Conservation (phyloP, 2,113 vertebrate species). For the Rynchops niger region DNA sequence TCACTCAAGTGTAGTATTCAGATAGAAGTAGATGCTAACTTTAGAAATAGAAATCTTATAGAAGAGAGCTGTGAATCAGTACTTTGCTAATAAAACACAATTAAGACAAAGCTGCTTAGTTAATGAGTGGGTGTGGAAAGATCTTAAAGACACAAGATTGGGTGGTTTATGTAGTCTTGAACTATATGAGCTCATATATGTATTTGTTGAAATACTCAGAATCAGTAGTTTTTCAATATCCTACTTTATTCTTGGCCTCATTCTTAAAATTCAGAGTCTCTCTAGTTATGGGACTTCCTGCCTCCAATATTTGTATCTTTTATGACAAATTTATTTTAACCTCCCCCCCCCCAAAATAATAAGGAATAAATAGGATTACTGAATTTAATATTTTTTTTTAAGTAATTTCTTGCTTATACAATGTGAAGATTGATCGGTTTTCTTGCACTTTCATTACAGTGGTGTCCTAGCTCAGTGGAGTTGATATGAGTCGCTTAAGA, state of each 20-base stretch:
- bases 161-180: not conserved
- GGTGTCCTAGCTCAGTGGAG: not conserved
- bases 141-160: not conserved
- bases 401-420: not conserved
- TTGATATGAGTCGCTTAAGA: not conserved
- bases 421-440: not conserved
- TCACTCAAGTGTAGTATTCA: not conserved
- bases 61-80: not conserved
- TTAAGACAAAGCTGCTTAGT: not conserved
- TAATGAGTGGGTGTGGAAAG: not conserved
- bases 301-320: not conserved
- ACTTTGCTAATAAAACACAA: not conserved
- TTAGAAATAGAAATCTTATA: not conserved
- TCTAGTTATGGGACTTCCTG: not conserved
- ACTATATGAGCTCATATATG: not conserved
- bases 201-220: not conserved
- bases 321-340: not conserved
- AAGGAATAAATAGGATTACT: not conserved
- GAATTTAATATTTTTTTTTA: not conserved
- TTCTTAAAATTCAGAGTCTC: not conserved
- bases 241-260: not conserved
- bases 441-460: not conserved
- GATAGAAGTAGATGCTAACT: not conserved
- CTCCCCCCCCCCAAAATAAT: not conserved
- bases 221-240: not conserved